Base-by-base conservation (phyloP, 2,888 invertebrate genomes). In the Hypselothyrea guttata region DNA sequence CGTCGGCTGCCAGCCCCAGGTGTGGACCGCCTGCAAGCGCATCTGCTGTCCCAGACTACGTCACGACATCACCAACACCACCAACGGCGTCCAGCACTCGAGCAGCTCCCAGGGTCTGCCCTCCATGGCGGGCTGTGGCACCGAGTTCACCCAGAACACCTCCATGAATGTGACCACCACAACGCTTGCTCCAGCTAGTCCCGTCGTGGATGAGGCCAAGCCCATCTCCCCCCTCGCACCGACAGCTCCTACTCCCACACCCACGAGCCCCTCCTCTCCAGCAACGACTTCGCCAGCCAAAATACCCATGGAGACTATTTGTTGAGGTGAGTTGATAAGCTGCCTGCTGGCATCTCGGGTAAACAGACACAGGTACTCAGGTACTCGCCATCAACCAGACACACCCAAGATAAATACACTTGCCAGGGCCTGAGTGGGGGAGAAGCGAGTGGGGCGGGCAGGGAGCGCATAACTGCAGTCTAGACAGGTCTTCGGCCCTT, bases 1-100 rank as follows among this genome's bases (percentile, higher is more conserved):
- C 71, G 95, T 96, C 75, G 96, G 96, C 46, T 96, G 95, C 89
- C 96, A 96, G 91, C 96, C 96, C 56, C 96, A 96, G 91, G 94
- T 94, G 82, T 92, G 94, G 91, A 91, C 93, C 22, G 93, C 94
- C 35, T 90, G 93, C 28, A 93, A 93, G 86, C 91, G 94, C 55
- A 90, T 94, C 71, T 93, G 93, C 91, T 93, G 93, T 79, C 92
- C 92, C 71, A 91, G 91, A 64, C 90, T 91, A 57, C 91, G 92
- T 27, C 90, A 92, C 68, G 91, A 91, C 66, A 91, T 92, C 72
- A 89, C 90, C 48, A 91, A 89, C 67, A 92, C 92, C 15, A 93
- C 93, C 49, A 93, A 93, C 62, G 93, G 93, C 1, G 93, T 93
- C 61, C 92, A 93, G 87, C 93, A 94, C 89, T 95, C 95, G 57